Evolutionary conservation across 2,113 vertebrate genomes (phyloP).

Genomic region (Hippolais icterina): DNA sequence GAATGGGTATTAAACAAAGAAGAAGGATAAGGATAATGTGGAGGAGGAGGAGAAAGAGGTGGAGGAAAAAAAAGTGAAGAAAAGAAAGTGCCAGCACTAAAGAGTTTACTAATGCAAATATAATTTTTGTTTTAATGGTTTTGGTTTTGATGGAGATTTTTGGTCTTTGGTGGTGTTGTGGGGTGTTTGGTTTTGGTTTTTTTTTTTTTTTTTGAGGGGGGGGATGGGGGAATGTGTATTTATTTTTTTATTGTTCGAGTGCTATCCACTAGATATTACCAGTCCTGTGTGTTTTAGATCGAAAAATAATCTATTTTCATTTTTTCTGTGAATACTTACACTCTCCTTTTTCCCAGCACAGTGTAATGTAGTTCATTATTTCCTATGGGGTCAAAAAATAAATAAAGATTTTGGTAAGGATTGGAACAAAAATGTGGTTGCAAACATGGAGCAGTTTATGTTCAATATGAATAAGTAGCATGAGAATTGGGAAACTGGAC

Average conservation of each 20-base stretch:
- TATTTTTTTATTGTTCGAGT: not conserved
- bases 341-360: not conserved
- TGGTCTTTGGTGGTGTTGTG: not conserved
- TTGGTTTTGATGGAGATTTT: not conserved
- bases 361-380: not conserved
- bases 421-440: not conserved
- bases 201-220: too few relatives aligned
- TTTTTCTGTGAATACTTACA: not conserved
- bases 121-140: not conserved
- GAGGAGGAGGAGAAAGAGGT: not conserved
- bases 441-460: not conserved
- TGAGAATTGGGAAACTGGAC: not conserved
- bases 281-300: not conserved
- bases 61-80: not conserved
- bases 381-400: not conserved
- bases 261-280: not conserved
- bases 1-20: not conserved
- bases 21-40: not conserved
- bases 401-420: not conserved
- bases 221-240: accelerated
- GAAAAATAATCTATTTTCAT: not conserved
- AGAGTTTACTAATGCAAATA: not conserved
- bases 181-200: accelerated
- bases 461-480: not conserved
- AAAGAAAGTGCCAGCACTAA: not conserved